Evolutionary conservation across 1,140 invertebrate species (phyloP), one percentile per base, ranked within the genome.

Genomic region (Chrysopa pallens): DNA sequence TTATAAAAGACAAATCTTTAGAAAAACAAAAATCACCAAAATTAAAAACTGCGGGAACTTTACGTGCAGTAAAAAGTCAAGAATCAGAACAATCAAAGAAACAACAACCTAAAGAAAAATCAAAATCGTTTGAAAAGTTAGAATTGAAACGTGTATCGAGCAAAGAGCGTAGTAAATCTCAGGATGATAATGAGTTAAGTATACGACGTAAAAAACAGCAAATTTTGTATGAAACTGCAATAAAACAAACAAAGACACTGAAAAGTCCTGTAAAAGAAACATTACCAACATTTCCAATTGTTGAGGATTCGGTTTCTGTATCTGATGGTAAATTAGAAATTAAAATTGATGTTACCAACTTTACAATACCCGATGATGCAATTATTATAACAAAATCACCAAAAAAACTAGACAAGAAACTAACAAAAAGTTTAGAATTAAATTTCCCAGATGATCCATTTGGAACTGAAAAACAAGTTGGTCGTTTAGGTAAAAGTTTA

Each of bases 331-430:
- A 60, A 48, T 44, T 61, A 14, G 59, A 61, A 48, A 61, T 61
- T 28, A 59, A 55, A 38, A 61, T 61, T 12, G 59, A 61, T 43
- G 60, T 58, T 0, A 60, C 60, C 12, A 58, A 61, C 45, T 53
- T 53, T 33, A 49, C 50, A 1, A 53, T 61, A 7, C 50, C 54
- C 11, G 59, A 61, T 44, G 59, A 61, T 46, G 59, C 59, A 3
- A 60, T 61, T n/a, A 69, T 78, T 42, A 77, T 78, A 49, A 74
- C 75, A 0, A 78, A 78, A 54, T 73, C 74, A 14, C 75, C 75
- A 2, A 73, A 76, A 45, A 76, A 76, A 49, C 51, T 78, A 6
- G 75, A 78, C 49, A 76, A 72, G 46, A 76, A 76, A 58, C 69
- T 77, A 17, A 78, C 74, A 47, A 69, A 74, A 48, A 78, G 75